These are phyloP conservation scores for Anoncus sp. DNA, from an alignment of 2,888 invertebrate species.

Conservation along the genomic window DNA sequence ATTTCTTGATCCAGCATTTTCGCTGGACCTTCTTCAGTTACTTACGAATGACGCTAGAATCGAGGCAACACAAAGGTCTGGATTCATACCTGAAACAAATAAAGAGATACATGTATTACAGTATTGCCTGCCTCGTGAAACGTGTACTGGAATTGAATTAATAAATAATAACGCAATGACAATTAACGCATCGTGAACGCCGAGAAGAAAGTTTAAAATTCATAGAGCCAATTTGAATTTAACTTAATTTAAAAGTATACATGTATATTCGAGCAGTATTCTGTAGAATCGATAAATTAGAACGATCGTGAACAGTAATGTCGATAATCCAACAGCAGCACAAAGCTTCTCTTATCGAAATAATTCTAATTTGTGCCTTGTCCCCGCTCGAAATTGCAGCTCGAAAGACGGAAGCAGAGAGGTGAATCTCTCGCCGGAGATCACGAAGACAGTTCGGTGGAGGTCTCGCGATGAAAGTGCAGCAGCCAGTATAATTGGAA, in stretches of 20 bases:
- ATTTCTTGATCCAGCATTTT: neutral
- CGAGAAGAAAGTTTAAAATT: neutral
- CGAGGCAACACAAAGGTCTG: slow-evolving; percentile 1
- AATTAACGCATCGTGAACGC: neutral
- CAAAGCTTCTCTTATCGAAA: neutral
- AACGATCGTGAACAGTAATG: neutral
- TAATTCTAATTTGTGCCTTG: slow-evolving; percentile 28
- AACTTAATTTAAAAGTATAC: neutral
- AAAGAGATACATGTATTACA: neutral
- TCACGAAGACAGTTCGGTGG: slow-evolving; percentile 7
- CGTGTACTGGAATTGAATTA: neutral
- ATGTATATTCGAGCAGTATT: neutral
- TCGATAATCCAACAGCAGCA: slow-evolving; percentile 24
- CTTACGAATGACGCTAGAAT: slow-evolving; percentile 19
- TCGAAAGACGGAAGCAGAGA: neutral
- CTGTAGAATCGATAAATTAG: slow-evolving; percentile 12
- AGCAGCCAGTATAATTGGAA: slow-evolving; percentile 57
- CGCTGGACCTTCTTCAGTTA: slow-evolving; percentile 11
- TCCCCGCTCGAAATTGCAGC: slow-evolving; percentile 21
- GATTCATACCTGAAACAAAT: slow-evolving; percentile 48
- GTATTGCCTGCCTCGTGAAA: neutral
- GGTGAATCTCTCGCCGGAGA: slow-evolving; percentile 7
- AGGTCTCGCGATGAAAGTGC: slow-evolving; percentile 35
- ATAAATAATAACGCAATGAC: neutral
- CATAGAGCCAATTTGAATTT: neutral